Evolutionary conservation across 2,888 invertebrate genomes (phyloP).

Genomic region (Drosophila incognita): DNA sequence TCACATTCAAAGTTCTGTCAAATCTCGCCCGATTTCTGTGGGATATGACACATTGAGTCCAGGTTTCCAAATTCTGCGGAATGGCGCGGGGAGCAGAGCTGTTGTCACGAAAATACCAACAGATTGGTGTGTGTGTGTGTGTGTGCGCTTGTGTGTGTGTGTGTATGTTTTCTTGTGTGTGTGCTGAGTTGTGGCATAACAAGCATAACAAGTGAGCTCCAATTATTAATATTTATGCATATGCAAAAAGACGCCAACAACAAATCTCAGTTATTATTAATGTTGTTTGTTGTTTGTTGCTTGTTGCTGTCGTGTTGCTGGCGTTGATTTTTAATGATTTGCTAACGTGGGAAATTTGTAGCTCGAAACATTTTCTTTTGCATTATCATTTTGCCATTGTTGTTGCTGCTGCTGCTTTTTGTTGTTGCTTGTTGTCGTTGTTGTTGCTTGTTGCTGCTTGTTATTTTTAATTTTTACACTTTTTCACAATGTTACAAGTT

Average conservation of each 20-base stretch:
- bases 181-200: slow-evolving; percentile 38
- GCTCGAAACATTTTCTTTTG: slow-evolving; percentile 54
- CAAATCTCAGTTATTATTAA: slow-evolving; percentile 34
- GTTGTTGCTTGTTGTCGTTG: slow-evolving; percentile 21
- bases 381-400: slow-evolving; percentile 67
- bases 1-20: neutral
- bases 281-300: slow-evolving; percentile 20
- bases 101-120: neutral
- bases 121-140: neutral
- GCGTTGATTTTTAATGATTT: slow-evolving; percentile 72
- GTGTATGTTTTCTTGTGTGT: neutral
- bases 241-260: slow-evolving; percentile 36
- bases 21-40: neutral
- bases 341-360: slow-evolving; percentile 72
- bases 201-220: slow-evolving; percentile 30
- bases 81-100: neutral
- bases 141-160: neutral
- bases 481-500: slow-evolving; percentile 69
- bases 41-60: neutral
- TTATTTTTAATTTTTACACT: slow-evolving; percentile 75
- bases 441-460: slow-evolving; percentile 62
- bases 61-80: neutral
- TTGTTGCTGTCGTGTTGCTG: slow-evolving; percentile 36
- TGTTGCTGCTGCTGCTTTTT: slow-evolving; percentile 29
- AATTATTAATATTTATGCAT: slow-evolving; percentile 55